These are phyloP conservation scores for Limosa lapponica DNA, from an alignment of 2,797 vertebrate species.

Conservation along the genomic window DNA sequence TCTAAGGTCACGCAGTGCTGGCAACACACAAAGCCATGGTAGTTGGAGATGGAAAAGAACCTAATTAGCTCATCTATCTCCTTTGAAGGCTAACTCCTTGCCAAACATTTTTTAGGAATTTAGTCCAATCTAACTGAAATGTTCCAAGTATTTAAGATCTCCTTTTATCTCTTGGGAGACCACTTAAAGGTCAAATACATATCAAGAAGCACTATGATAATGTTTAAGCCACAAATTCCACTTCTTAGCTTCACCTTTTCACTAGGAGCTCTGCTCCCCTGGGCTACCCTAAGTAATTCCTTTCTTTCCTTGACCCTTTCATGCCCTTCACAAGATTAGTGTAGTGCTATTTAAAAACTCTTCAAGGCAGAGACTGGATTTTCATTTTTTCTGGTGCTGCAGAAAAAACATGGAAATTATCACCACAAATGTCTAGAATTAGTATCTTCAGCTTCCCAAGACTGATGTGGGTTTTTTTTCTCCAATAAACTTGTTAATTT, in stretches of 20 bases:
- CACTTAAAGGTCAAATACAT: conserved; percentile 55
- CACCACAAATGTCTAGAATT: not conserved
- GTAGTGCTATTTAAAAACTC: conserved; percentile 12
- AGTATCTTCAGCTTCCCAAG: not conserved
- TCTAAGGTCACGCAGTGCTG: conserved; percentile 1
- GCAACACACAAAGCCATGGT: not conserved
- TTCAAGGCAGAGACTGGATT: not conserved
- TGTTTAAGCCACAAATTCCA: conserved; percentile 41
- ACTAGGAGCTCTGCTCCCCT: not conserved
- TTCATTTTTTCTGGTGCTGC: not conserved
- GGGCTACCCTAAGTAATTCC: conserved; percentile 27
- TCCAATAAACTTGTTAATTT: not conserved
- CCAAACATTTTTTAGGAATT: conserved; percentile 54
- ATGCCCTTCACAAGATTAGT: conserved; percentile 21
- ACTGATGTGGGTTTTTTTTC: not conserved
- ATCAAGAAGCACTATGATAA: conserved; percentile 29
- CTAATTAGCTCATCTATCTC: conserved; percentile 47
- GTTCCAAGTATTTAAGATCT: conserved; percentile 41
- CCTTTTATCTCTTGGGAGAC: conserved; percentile 44
- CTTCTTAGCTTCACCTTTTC: conserved; percentile 35
- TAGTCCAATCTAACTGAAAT: conserved; percentile 29
- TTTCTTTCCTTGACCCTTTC: conserved; percentile 54
- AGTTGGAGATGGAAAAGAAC: conserved; percentile 2
- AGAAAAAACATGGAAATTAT: not conserved
- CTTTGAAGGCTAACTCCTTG: conserved; percentile 31